Evolutionary conservation across 1,140 invertebrate genomes (phyloP).

Genomic region (Ceratosolen solmsi): DNA sequence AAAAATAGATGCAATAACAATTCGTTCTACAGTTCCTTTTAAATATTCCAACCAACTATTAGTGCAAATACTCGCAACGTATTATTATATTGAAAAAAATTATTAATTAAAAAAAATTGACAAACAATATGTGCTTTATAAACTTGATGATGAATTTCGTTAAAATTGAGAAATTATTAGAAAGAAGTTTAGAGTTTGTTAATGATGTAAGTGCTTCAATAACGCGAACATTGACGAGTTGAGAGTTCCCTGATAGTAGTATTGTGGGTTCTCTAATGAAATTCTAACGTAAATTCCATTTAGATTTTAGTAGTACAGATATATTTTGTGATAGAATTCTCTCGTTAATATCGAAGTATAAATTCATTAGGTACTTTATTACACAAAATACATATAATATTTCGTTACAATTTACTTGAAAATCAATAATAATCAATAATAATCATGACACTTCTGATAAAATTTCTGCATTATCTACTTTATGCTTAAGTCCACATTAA

Average conservation of each 20-base stretch:
- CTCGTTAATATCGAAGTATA: constrained; percentile 21
- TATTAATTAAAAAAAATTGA: too few relatives aligned
- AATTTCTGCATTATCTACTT: too few relatives aligned
- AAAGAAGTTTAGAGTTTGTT: constrained; percentile 10
- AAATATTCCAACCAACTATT: constrained; percentile 14
- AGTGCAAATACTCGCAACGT: background rate
- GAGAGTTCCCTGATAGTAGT: background rate
- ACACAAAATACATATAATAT: too few relatives aligned
- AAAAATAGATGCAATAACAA: background rate
- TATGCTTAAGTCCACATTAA: too few relatives aligned
- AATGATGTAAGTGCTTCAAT: constrained; percentile 14
- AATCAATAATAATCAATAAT: too few relatives aligned
- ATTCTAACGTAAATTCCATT: constrained; percentile 59
- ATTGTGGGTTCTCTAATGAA: constrained; percentile 59
- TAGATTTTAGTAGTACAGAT: background rate
- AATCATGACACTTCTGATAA: too few relatives aligned
- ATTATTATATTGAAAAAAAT: background rate
- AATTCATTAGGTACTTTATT: too few relatives aligned
- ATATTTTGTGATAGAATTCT: constrained; percentile 18
- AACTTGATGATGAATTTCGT: too few relatives aligned
- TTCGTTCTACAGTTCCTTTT: constrained; percentile 2
- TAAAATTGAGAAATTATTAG: too few relatives aligned
- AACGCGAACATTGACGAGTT: background rate
- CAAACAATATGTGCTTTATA: too few relatives aligned
- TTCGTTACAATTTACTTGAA: too few relatives aligned